Percentiles rank a stretch among this genome's conserved stretches.
phyloP scores from a whole-genome alignment of 2,888 invertebrate species.

The Osmoderma eremita region DNA sequence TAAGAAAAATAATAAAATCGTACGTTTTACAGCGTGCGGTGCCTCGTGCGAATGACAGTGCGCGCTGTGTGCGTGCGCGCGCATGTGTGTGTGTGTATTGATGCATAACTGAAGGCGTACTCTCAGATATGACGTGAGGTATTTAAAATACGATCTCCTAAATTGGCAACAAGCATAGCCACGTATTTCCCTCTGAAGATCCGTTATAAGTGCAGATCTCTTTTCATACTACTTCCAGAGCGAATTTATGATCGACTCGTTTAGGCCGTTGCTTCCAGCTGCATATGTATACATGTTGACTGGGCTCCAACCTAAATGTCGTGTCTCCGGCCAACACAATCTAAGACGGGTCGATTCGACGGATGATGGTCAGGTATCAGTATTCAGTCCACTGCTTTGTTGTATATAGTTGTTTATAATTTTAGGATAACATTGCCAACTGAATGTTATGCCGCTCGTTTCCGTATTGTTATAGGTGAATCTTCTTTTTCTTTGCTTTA shows the following conservation, averaged over 20 bases:
- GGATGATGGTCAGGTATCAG: too few relatives aligned
- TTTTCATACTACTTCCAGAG: conserved; percentile 23
- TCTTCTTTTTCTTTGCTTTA: too few relatives aligned
- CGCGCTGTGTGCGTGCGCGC: background rate
- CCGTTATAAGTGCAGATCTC: conserved; percentile 30
- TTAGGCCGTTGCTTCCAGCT: conserved; percentile 18
- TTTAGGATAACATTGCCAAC: too few relatives aligned
- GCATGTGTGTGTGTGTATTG: conserved; percentile 7
- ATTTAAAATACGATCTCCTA: conserved; percentile 32
- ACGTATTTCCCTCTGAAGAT: conserved; percentile 26
- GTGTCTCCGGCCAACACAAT: too few relatives aligned
- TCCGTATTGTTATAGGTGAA: too few relatives aligned
- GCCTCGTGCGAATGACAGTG: background rate
- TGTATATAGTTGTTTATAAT: too few relatives aligned
- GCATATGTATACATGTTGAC: too few relatives aligned
- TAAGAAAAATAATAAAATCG: conserved; percentile 29
- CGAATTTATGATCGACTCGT: conserved; percentile 27
- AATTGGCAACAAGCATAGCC: conserved; percentile 28
- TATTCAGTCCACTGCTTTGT: too few relatives aligned
- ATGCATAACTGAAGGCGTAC: conserved; percentile 25
- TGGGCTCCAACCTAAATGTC: too few relatives aligned
- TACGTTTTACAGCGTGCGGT: conserved; percentile 19
- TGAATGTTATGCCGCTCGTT: too few relatives aligned
- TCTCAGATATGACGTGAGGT: conserved; percentile 18
- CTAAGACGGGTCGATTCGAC: too few relatives aligned